phyloP scores from a whole-genome alignment of 37 sponge, comb jelly and placozoan genomes.

The Eunapius fragilis region DNA sequence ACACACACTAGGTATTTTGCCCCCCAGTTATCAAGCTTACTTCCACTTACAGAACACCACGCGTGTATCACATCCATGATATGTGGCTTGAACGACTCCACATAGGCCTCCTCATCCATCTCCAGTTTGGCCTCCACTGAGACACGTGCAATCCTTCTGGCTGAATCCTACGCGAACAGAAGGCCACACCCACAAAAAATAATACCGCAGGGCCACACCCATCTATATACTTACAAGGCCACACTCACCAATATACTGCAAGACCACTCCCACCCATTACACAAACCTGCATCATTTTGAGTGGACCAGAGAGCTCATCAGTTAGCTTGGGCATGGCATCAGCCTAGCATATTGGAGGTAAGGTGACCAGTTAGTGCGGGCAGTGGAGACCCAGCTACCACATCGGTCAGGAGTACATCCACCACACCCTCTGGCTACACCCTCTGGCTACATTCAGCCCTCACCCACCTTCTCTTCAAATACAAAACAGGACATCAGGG shows the following conservation, averaged over 20 bases:
- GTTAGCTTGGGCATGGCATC: constrained; percentile 73
- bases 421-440: too few relatives aligned
- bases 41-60: constrained; percentile 81
- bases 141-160: constrained; percentile 90
- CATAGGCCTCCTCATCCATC: constrained; percentile 91
- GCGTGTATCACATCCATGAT: constrained; percentile 96
- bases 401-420: too few relatives aligned
- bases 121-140: constrained; percentile 89
- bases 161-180: constrained; percentile 73
- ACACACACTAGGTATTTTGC: not conserved
- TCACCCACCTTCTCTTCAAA: constrained; percentile 88
- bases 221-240: not conserved
- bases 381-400: not conserved
- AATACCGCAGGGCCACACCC: not conserved
- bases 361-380: not conserved
- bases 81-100: constrained; percentile 92
- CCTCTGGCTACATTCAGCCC: not conserved
- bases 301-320: constrained; percentile 86
- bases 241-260: not conserved
- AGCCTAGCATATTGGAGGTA: constrained; percentile 28
- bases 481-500: constrained; percentile 97
- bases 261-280: too few relatives aligned
- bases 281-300: constrained; percentile 83
- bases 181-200: not conserved
- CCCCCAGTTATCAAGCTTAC: not conserved